Conservation (phyloP, 2,888 invertebrate genomes). For the Erynnis tages region DNA sequence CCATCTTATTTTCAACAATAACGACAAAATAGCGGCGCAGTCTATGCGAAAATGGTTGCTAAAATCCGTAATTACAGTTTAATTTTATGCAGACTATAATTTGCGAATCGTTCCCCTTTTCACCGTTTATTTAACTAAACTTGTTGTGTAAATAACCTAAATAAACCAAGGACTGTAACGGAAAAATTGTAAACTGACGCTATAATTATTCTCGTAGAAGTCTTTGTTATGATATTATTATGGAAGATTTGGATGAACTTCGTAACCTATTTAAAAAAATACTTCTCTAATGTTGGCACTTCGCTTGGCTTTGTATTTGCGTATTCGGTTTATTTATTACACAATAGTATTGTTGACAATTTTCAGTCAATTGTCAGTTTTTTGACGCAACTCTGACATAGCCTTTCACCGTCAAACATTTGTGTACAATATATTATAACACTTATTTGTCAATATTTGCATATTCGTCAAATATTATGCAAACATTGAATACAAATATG, state of each 20-base stretch:
- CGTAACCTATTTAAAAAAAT: conserved; percentile 2
- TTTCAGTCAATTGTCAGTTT: no score
- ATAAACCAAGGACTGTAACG: conserved; percentile 14
- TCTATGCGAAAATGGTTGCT: conserved; percentile 40
- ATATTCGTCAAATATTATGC: no score
- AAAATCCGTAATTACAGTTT: conserved; percentile 45
- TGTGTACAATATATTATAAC: no score
- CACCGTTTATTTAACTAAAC: conserved; percentile 33
- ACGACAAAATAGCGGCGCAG: conserved; percentile 40
- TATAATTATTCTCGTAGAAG: no score
- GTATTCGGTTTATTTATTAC: no score
- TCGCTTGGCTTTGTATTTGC: no score
- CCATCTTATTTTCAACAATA: conserved; percentile 24
- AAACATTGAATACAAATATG: no score
- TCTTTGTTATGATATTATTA: not conserved
- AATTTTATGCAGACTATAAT: conserved; percentile 43
- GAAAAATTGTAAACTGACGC: conserved; percentile 2
- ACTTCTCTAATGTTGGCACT: not conserved
- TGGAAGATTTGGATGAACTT: conserved; percentile 1
- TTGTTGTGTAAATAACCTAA: conserved; percentile 16
- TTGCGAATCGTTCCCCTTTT: conserved; percentile 37
- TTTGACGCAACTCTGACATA: no score
- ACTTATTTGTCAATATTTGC: no score
- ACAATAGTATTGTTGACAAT: no score
- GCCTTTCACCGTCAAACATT: no score